Evolutionary conservation across 2,888 invertebrate species (phyloP).

Genomic region (Panzeria rudis): DNA sequence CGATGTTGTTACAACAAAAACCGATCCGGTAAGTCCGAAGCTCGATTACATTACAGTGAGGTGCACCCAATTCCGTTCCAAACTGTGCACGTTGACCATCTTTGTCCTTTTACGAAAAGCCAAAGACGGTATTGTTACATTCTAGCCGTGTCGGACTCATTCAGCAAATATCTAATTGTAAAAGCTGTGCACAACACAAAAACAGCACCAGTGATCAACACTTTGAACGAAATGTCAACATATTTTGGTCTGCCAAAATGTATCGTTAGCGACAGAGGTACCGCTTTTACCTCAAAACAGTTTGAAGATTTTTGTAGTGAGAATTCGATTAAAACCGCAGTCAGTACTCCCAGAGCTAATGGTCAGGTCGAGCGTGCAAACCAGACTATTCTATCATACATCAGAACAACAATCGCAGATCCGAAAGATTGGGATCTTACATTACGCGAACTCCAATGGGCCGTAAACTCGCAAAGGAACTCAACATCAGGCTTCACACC

Average conservation of each 20-base stretch:
- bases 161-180: constrained; percentile 9
- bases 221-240: neutral
- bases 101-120: neutral
- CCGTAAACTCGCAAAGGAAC: neutral
- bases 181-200: neutral
- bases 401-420: too few species aligned
- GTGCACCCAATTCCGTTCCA: neutral
- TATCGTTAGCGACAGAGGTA: constrained; percentile 8
- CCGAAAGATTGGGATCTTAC: neutral
- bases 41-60: neutral
- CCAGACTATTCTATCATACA: too few species aligned
- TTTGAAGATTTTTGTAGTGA: neutral
- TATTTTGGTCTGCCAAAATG: constrained; percentile 13
- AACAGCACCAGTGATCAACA: neutral
- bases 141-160: neutral
- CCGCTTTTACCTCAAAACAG: neutral
- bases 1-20: neutral
- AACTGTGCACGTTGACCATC: neutral
- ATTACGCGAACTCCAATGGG: constrained; percentile 1
- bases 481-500: constrained; percentile 2
- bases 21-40: too few species aligned
- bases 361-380: too few species aligned
- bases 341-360: neutral
- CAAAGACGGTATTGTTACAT: neutral
- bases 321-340: constrained; percentile 1